phyloP scores from a whole-genome alignment of 2,113 vertebrate species.

The Galeopterus variegatus region DNA sequence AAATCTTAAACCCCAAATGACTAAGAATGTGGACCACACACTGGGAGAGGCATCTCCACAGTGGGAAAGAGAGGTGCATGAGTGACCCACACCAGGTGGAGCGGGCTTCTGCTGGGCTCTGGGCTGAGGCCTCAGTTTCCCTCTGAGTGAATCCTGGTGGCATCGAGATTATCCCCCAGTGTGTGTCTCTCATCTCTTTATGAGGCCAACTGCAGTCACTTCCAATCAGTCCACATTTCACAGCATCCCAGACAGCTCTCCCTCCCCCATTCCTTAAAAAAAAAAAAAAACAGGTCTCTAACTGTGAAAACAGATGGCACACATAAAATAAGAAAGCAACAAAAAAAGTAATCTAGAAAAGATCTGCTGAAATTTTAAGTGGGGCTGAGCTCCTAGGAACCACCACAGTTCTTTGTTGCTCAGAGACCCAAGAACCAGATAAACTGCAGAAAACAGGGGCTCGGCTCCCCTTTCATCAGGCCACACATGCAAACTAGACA shows the following conservation, averaged over 20 bases:
- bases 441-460: background rate
- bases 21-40: background rate
- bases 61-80: rapidly evolving
- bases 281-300: background rate
- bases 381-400: background rate
- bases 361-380: background rate
- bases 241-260: background rate
- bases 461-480: background rate
- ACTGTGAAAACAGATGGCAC: slow-evolving; percentile 9
- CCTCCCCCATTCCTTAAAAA: background rate
- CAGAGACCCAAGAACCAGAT: background rate
- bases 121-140: background rate
- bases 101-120: rapidly evolving
- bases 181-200: background rate
- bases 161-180: background rate
- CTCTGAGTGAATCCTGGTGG: background rate
- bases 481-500: background rate
- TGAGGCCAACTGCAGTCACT: background rate
- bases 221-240: background rate
- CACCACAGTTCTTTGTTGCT: background rate
- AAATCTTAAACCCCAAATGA: background rate
- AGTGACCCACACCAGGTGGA: background rate
- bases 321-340: background rate
- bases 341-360: background rate
- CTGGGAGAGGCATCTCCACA: background rate